These are phyloP conservation scores for Myotis planiceps DNA, from an alignment of 2,797 vertebrate genomes.

Conservation along the genomic window DNA sequence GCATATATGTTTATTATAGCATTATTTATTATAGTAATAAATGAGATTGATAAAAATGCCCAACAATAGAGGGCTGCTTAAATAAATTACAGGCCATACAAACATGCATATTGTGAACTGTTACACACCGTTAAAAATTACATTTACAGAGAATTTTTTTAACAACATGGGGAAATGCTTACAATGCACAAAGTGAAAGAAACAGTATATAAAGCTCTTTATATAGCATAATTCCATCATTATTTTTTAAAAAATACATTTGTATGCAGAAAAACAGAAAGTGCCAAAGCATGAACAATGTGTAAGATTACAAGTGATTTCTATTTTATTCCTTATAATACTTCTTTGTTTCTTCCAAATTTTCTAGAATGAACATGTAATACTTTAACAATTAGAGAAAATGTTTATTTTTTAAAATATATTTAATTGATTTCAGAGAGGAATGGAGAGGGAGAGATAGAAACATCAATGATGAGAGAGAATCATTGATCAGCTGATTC, in stretches of 20 bases:
- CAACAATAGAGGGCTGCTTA: background rate
- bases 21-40: slow-evolving; percentile 73
- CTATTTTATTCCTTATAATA: slow-evolving; percentile 22
- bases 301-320: background rate
- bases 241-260: background rate
- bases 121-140: slow-evolving; percentile 47
- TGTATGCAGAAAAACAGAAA: background rate
- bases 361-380: background rate
- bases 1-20: slow-evolving; percentile 71
- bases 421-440: no score
- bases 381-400: slow-evolving; percentile 34
- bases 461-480: no score
- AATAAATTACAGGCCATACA: slow-evolving; percentile 47
- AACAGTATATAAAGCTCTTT: background rate
- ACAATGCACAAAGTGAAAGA: slow-evolving; percentile 1
- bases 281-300: background rate
- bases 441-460: no score
- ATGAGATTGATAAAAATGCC: slow-evolving; percentile 69
- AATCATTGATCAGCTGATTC: no score
- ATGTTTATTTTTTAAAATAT: background rate
- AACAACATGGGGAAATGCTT: slow-evolving; percentile 21
- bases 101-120: slow-evolving; percentile 15
- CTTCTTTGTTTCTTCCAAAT: background rate
- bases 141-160: slow-evolving; percentile 38
- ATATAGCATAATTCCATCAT: background rate